Evolutionary conservation across 2,113 vertebrate species (phyloP).

Genomic region (Nicator chloris): DNA sequence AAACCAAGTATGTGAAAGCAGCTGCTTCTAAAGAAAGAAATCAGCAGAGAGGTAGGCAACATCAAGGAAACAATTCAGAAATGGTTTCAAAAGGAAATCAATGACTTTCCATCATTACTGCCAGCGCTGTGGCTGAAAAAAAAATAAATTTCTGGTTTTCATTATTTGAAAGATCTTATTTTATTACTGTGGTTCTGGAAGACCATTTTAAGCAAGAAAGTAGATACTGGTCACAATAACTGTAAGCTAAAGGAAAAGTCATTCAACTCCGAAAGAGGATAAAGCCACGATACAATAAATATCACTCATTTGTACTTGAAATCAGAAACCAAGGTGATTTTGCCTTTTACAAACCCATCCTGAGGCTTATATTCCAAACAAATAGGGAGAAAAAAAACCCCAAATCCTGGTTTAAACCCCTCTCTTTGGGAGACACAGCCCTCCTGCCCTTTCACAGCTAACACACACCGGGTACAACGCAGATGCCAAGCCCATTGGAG

Average conservation of each 20-base stretch:
- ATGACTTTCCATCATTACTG: neutral
- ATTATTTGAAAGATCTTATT: constrained; percentile 16
- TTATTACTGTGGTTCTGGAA: neutral
- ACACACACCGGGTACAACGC: neutral
- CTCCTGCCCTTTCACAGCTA: neutral
- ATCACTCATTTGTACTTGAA: neutral
- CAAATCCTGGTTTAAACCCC: neutral
- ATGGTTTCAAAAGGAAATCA: constrained; percentile 9
- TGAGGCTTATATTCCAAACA: neutral
- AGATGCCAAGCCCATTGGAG: neutral
- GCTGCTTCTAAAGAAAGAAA: neutral
- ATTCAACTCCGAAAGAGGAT: neutral
- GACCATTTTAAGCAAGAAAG: neutral
- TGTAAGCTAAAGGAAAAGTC: neutral
- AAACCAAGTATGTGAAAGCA: neutral
- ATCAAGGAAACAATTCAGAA: neutral
- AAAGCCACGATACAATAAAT: neutral
- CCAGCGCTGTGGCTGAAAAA: neutral
- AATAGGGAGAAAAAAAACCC: neutral
- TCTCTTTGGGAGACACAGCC: neutral
- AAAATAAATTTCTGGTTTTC: neutral
- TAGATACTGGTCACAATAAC: neutral
- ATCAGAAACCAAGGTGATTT: neutral
- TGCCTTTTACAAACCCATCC: neutral
- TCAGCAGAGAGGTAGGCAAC: neutral